These are phyloP conservation scores for Podargus strigoides DNA, from an alignment of 2,797 vertebrate genomes.

Conservation along the genomic window DNA sequence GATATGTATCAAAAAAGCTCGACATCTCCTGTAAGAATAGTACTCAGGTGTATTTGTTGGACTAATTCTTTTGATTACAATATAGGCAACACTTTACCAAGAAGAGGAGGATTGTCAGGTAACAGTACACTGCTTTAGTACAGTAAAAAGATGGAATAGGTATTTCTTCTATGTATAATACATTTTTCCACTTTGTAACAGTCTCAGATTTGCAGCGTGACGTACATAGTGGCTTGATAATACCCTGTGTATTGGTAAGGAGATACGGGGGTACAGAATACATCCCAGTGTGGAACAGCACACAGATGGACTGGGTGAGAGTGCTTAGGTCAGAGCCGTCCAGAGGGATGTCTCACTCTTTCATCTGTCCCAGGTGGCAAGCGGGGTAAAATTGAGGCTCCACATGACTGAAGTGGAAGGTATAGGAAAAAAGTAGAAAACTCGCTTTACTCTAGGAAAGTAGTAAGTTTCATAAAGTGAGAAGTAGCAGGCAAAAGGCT, in stretches of 20 bases:
- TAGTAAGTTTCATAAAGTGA: neutral
- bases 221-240: neutral
- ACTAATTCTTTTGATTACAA: neutral
- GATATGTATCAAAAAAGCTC: neutral
- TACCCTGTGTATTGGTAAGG: neutral
- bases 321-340: neutral
- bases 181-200: neutral
- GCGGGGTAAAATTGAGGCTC: neutral
- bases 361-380: neutral
- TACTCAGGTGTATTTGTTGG: neutral
- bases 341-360: neutral
- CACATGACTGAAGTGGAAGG: neutral
- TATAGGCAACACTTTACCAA: neutral
- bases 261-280: neutral
- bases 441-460: neutral
- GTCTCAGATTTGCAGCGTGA: neutral
- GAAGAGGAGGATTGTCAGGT: neutral
- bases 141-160: neutral
- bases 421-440: neutral
- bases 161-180: neutral
- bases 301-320: neutral
- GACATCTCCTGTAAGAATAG: neutral
- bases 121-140: neutral
- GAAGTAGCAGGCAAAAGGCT: neutral
- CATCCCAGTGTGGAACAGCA: neutral